Base-by-base conservation (phyloP, 2,888 invertebrate species). In the Napeogenes sylphis region DNA sequence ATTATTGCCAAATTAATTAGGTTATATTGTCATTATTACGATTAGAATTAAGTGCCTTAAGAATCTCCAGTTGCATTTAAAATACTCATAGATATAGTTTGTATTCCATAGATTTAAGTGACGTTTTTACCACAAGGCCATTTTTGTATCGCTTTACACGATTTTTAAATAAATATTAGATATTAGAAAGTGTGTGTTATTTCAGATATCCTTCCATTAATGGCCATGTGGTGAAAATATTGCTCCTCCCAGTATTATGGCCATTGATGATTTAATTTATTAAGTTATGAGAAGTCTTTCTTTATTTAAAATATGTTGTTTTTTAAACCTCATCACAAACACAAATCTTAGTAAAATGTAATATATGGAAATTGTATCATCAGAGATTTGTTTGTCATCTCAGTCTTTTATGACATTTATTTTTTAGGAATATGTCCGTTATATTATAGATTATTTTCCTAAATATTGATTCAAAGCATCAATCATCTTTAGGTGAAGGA, bases 41-140 rank as follows among this genome's bases (percentile, higher is more conserved):
- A 56, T 14, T 74, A 77, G 68, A 64, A 67, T 6, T 77, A 76
- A 73, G 75, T 67, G 70, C 67, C 67, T 72, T 68, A 60, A 62
- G 62, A 70, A 70, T 70, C 70, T 72, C 70, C 64, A 62, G 33
- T 62, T 69, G 59, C 65, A 61, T 62, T 70, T 68, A 69, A 33
- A 70, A 73, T 73, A 71, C 72, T 75, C 68, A 46, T 77, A 74
- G 72, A 63, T 35, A 4, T 58, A 5, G 32, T 54, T 53, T 55
- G 55, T 55, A 55, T 58, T 38, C 13, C 53, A 57, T 68, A 63
- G 42, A 47, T 65, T 12, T 66, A 68, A 70, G 67, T 61, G 64
- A 61, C 72, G 75, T 75, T 78, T 79, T 77, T 80, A 87, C 85
- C 86, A 87, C 87, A 82, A 68, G 90, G 90, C 90, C 90, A 90